These are phyloP conservation scores for Volucella inanis DNA, from an alignment of 2,888 invertebrate genomes.

Conservation along the genomic window DNA sequence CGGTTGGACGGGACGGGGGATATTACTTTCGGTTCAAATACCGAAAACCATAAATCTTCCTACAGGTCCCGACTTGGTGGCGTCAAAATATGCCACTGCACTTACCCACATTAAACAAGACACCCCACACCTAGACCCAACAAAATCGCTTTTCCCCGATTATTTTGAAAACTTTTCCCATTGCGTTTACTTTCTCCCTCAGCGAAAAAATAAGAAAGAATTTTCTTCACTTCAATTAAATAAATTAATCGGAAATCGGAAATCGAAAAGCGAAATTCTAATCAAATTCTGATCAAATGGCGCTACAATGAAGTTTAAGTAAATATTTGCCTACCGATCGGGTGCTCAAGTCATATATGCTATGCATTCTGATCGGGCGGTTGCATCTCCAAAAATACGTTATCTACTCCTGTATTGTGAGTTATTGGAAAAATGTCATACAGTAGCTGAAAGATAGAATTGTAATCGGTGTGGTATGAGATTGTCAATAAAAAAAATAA, in stretches of 20 bases:
- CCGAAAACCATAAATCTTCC: constrained; percentile 62
- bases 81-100: constrained; percentile 74
- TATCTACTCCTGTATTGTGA: constrained; percentile 37
- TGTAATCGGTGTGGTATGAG: constrained; percentile 41
- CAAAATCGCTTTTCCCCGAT: neutral
- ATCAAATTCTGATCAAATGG: constrained; percentile 75
- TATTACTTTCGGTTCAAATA: constrained; percentile 46
- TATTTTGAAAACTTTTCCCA: constrained; percentile 37
- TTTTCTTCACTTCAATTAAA: constrained; percentile 48
- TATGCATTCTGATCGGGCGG: constrained; percentile 9
- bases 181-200: neutral
- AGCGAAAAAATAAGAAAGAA: constrained; percentile 12
- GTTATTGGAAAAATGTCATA: constrained; percentile 46
- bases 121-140: constrained; percentile 1
- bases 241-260: constrained; percentile 63
- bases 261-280: constrained; percentile 54
- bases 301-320: constrained; percentile 73
- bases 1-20: neutral
- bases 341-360: neutral
- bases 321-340: constrained; percentile 65
- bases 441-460: constrained; percentile 40
- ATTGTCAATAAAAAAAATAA: constrained; percentile 31
- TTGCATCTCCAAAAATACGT: constrained; percentile 14
- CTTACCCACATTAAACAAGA: constrained; percentile 68
- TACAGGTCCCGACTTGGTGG: constrained; percentile 71